Conservation (phyloP, 2,888 invertebrate species). For the Panopea generosa region DNA sequence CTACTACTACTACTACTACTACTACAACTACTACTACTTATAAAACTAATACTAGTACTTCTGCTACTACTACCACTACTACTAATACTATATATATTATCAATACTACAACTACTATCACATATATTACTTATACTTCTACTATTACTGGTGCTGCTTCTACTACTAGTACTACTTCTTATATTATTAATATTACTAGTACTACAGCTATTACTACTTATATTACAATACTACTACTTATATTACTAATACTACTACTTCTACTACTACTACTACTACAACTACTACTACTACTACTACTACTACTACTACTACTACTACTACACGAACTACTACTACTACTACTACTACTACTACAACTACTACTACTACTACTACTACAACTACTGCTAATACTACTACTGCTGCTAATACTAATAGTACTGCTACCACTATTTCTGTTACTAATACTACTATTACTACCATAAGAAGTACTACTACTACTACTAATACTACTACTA, state of each 20-base stretch:
- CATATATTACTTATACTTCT: too few relatives aligned
- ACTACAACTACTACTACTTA: too few relatives aligned
- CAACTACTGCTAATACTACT: neutral
- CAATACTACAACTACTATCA: too few relatives aligned
- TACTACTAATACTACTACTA: slow-evolving; percentile 5
- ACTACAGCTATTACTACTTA: too few relatives aligned
- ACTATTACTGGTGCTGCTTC: too few relatives aligned
- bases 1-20: too few relatives aligned
- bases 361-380: slow-evolving; percentile 12
- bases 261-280: slow-evolving; percentile 7
- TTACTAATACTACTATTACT: neutral
- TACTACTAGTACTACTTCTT: too few relatives aligned
- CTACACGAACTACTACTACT: slow-evolving; percentile 1
- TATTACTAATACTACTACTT: neutral
- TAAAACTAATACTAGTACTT: too few relatives aligned
- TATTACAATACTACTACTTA: neutral
- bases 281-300: slow-evolving; percentile 7
- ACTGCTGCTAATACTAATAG: too few relatives aligned
- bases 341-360: slow-evolving; percentile 9
- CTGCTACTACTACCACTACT: too few relatives aligned
- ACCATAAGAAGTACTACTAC: neutral
- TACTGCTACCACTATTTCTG: neutral
- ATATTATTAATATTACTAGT: too few relatives aligned
- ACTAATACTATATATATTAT: too few relatives aligned
- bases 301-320: slow-evolving; percentile 4